Evolutionary conservation across 2,113 vertebrate species (phyloP).

Genomic region (Craseonycteris thonglongyai): DNA sequence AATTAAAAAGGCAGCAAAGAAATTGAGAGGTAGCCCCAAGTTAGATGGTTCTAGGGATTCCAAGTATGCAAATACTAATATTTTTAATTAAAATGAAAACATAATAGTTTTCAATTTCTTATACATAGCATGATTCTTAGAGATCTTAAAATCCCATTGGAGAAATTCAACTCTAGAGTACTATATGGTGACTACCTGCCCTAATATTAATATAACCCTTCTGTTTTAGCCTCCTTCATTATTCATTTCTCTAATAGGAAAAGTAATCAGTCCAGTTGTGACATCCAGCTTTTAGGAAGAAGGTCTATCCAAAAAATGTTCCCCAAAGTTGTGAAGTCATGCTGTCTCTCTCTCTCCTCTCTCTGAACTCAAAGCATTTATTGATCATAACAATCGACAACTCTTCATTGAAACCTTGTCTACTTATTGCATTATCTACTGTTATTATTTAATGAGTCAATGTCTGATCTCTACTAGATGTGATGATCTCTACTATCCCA

Average conservation of each 20-base stretch:
- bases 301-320: background rate
- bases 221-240: background rate
- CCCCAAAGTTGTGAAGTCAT: background rate
- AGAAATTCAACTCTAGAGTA: background rate
- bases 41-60: background rate
- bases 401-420: background rate
- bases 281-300: background rate
- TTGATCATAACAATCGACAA: background rate
- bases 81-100: background rate
- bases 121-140: background rate
- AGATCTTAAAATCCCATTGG: background rate
- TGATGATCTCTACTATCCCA: background rate
- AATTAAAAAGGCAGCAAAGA: background rate
- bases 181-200: background rate
- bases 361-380: background rate
- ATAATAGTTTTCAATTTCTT: background rate
- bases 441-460: background rate
- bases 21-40: background rate
- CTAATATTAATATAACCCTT: background rate
- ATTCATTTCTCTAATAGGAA: background rate
- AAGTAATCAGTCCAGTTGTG: background rate
- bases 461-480: background rate
- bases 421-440: background rate
- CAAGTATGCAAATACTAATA: background rate
- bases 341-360: background rate